These are phyloP conservation scores for Diaperis boleti DNA, from an alignment of 2,888 invertebrate species.

Conservation along the genomic window DNA sequence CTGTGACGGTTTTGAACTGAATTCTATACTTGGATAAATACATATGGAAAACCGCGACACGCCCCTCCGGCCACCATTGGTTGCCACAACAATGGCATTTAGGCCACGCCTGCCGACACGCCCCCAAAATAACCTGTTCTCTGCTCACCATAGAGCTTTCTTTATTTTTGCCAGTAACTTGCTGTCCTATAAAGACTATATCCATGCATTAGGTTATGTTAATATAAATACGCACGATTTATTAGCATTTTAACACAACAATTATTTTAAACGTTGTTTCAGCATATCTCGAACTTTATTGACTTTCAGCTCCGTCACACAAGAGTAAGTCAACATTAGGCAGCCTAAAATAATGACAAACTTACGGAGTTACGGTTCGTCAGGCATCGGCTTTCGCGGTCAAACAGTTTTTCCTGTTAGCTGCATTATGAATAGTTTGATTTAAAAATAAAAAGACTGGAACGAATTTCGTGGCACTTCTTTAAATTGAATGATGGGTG, in stretches of 20 bases:
- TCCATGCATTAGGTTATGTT: conserved; percentile 35
- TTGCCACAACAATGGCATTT: conserved; percentile 41
- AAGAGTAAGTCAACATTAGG: conserved; percentile 11
- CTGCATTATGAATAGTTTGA: conserved; percentile 12
- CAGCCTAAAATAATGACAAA: conserved; percentile 24
- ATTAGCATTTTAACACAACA: conserved; percentile 40
- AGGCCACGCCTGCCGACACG: conserved; percentile 24
- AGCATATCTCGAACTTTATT: neutral
- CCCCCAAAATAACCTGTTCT: conserved; percentile 37
- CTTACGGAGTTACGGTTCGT: conserved; percentile 31
- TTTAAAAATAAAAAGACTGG: conserved; percentile 16
- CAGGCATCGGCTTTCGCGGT: conserved; percentile 28
- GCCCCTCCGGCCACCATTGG: conserved; percentile 30
- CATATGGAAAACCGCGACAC: conserved; percentile 37
- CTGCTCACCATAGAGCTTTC: conserved; percentile 35
- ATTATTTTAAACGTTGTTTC: conserved; percentile 37
- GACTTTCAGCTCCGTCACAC: conserved; percentile 12
- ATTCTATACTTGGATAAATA: conserved; percentile 27
- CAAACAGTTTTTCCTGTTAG: conserved; percentile 31
- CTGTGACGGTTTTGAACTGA: conserved; percentile 41
- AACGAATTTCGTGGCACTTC: conserved; percentile 25
- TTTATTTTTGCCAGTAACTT: conserved; percentile 37
- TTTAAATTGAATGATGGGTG: conserved; percentile 26
- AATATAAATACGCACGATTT: conserved; percentile 41
- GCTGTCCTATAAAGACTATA: conserved; percentile 39